These are phyloP conservation scores for Phenganax marumi DNA, from an alignment of 92 coral and sea anemone genomes.

Conservation along the genomic window DNA sequence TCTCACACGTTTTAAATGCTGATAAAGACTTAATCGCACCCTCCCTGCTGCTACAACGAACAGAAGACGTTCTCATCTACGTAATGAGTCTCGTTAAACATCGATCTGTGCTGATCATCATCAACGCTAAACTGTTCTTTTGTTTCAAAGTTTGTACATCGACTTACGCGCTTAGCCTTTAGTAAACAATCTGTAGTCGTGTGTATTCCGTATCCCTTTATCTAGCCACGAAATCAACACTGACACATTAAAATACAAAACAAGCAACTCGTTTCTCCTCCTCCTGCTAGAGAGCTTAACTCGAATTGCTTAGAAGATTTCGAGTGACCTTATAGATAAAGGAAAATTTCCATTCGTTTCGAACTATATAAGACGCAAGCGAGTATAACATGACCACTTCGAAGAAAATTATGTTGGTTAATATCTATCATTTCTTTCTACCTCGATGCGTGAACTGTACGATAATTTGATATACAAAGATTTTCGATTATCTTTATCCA, in stretches of 20 bases:
- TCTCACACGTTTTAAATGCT: constrained; percentile 28
- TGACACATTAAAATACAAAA: constrained; percentile 34
- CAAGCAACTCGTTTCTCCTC: neutral
- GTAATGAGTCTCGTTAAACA: constrained; percentile 25
- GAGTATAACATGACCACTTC: too few species aligned
- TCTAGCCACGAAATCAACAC: constrained; percentile 41
- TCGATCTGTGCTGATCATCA: constrained; percentile 3
- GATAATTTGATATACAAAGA: constrained; percentile 8
- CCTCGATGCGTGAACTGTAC: neutral
- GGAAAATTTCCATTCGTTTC: too few species aligned
- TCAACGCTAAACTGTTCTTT: constrained; percentile 26
- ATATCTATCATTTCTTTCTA: constrained; percentile 9
- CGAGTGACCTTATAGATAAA: neutral
- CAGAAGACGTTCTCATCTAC: neutral
- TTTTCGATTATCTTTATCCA: neutral
- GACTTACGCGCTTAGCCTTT: constrained; percentile 40
- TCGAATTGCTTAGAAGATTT: neutral
- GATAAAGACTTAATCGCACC: constrained; percentile 43
- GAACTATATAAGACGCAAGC: too few species aligned
- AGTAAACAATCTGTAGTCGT: constrained; percentile 30
- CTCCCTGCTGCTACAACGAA: constrained; percentile 25
- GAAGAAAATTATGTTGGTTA: too few species aligned
- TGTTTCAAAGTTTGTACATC: constrained; percentile 32
- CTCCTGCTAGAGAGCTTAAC: neutral
- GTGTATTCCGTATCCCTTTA: constrained; percentile 20